Evolutionary conservation across 1,140 invertebrate genomes (phyloP).

Genomic region (Drosophila leontia): DNA sequence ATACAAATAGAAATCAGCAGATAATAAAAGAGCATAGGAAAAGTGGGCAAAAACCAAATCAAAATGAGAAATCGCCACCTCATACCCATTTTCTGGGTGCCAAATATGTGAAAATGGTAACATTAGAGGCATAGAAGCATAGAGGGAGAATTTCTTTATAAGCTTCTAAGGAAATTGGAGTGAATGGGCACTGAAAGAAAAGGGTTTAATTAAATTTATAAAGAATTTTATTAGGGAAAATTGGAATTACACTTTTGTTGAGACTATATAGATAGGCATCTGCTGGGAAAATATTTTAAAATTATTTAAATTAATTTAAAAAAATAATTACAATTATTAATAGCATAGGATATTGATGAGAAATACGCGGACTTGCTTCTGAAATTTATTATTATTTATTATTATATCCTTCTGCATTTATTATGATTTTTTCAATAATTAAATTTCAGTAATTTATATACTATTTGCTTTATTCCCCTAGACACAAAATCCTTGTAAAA

Average conservation of each 20-base stretch:
- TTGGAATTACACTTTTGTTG: no score
- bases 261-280: no score
- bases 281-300: not conserved
- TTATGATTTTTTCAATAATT: not conserved
- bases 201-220: not conserved
- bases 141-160: constrained; percentile 7
- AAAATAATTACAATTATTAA: no score
- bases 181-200: not conserved
- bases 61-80: constrained; percentile 71
- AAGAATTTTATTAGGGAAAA: not conserved
- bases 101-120: constrained; percentile 25
- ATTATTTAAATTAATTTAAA: no score
- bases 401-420: not conserved
- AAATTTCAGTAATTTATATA: not conserved
- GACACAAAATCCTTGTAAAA: no score
- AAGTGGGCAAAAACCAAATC: constrained; percentile 34
- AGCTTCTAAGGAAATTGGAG: constrained; percentile 18
- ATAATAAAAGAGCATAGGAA: constrained; percentile 53
- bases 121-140: not conserved
- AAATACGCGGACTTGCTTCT: no score
- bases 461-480: not conserved
- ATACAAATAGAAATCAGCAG: constrained; percentile 48
- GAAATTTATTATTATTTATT: no score
- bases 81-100: constrained; percentile 29
- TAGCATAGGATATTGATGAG: no score